Base-by-base conservation (phyloP, 2,888 invertebrate genomes). In the Pyrochroa serraticornis region DNA sequence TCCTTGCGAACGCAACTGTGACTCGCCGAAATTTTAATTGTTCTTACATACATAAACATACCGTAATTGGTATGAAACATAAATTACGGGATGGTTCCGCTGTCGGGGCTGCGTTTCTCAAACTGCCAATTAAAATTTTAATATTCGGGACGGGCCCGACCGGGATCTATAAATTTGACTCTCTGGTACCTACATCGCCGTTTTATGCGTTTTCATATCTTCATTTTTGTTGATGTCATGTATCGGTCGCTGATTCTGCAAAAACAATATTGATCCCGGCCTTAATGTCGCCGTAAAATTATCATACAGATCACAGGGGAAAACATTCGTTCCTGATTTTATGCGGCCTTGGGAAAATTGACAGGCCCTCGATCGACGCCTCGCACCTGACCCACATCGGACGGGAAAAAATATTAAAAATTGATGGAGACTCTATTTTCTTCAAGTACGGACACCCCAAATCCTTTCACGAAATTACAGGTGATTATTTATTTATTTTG, bases 21-120 rank as follows among this genome's bases (percentile, higher is more conserved):
- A 54, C 47, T 58, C 56, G 61, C 58, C 63, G 60, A 63, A 63
- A 60, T 58, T 63, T 58, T 60, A 63, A 60, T 63, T 63, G 60
- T 63, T 60, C 58, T 53, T 62, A 53, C 56, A 49, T 35, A 46
- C 53, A 54, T 59, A 61, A 65, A 63, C 60, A 63, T 45, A 48
- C 45, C 60, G 60, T 63, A 64, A 63, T 66, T 63, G 63, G 62
- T 58, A 52, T 36, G 43, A 50, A 46, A 36, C 13, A 37, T 51
- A 41, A 58, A 47, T 58, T 58, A 58, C 47, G 46, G 46, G 43
- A 45, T 44, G 56, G 30, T 33, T 46, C 12, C 14, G 46, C 41
- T 53, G 35, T 7, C 30, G 34, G 38, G 37, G 14, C 7, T 50
- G 50, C 30, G 41, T 45, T 56, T 44, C 41, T 56, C 47, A 58